Evolutionary conservation across 35 echinoderm and acorn worm species (phyloP), one percentile per base, ranked within the genome.

Genomic region (Amphiura filiformis): DNA sequence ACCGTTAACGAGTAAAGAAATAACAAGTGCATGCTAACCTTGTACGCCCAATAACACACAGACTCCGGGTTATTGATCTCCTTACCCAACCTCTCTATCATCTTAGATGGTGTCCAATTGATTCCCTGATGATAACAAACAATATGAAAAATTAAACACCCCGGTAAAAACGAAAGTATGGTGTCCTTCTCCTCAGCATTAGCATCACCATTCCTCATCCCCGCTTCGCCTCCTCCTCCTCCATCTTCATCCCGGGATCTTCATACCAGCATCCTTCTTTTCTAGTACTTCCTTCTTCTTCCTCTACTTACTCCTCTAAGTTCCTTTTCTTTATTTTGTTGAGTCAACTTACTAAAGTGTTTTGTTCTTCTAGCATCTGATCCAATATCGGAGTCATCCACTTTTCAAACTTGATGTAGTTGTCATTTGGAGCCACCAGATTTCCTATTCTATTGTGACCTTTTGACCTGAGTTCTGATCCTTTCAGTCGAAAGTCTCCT

Each of bases 381-480:
- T 97, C 92, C 38, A 97, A 79, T 75, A 97, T 91, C 11, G 91
- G 91, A n/a, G 94, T 76, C 23, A 93, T 86, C 95, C 95, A 97
- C 76, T 97, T 89, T 57, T 97, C 95, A 93, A 97, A 97, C 65
- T 88, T 90, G 84, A 84, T 85, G 88, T 97, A 97, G 82, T 97
- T 97, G 38, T 97, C 95, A 37, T 97, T 97, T 1, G 95, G 95
- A 1, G 91, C 88, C 18, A 97, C 78, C 13, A 97, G 88, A 44
- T 97, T 97, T 2, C 95, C 95, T n/a, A 97, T 97, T 31, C 95
- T 70, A 77, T 97, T 97, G 34, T 93, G 89, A 13, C 95, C 95
- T 34, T 97, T 93, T 5, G 78, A 75, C 52, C 95, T 42, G 0
- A 97, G 83, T 28, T 87, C 88, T 31, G 78, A 86, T 75, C 92